phyloP scores from a whole-genome alignment of 2,888 invertebrate genomes.

The Callimorpha dominula region DNA sequence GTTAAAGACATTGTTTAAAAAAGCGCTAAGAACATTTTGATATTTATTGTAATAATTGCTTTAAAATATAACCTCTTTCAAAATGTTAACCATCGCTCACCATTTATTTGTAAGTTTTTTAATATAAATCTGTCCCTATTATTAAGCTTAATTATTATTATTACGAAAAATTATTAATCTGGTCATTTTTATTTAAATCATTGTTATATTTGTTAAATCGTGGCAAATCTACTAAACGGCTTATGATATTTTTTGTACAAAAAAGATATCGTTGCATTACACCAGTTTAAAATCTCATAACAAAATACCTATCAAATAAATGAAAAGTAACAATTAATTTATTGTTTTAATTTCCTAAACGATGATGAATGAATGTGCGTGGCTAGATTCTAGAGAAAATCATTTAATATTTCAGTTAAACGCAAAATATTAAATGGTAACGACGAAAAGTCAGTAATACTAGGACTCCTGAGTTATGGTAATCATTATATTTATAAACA shows the following conservation, averaged over 20 bases:
- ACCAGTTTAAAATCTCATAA: slow-evolving; percentile 85
- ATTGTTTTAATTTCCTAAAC: slow-evolving; percentile 36
- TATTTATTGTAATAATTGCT: slow-evolving; percentile 78
- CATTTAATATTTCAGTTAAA: no score
- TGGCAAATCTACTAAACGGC: slow-evolving; percentile 82
- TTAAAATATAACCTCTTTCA: slow-evolving; percentile 83
- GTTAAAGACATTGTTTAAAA: slow-evolving; percentile 82
- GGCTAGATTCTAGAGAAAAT: neutral
- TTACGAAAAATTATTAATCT: slow-evolving; percentile 85
- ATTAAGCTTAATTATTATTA: slow-evolving; percentile 82
- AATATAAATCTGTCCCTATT: slow-evolving; percentile 82
- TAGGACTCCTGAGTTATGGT: no score
- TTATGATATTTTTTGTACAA: slow-evolving; percentile 83
- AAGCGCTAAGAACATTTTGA: slow-evolving; percentile 80
- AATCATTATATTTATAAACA: no score
- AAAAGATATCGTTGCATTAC: slow-evolving; percentile 79
- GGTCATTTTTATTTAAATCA: slow-evolving; percentile 87
- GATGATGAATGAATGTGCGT: neutral
- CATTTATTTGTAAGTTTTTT: slow-evolving; percentile 82
- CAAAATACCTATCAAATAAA: slow-evolving; percentile 80
- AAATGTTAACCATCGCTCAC: slow-evolving; percentile 86
- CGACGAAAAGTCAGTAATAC: no score
- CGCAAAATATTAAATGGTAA: no score
- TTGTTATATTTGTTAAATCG: slow-evolving; percentile 85
- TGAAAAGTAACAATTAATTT: slow-evolving; percentile 76